Evolutionary conservation across 1,140 invertebrate species (phyloP), one percentile per base, ranked within the genome.

Genomic region (Diabrotica virgifera): DNA sequence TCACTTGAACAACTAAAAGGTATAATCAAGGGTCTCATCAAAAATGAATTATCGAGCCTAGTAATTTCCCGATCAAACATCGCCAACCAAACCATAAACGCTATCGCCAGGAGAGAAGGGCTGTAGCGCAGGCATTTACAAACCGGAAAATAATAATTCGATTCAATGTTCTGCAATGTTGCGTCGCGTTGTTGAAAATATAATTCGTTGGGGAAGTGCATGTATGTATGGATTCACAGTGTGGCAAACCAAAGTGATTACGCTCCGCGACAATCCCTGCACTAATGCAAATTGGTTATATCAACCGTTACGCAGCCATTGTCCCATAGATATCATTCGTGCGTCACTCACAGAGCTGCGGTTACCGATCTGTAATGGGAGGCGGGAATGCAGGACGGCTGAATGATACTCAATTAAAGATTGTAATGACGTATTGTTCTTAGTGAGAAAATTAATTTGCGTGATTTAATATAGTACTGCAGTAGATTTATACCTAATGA

Each of bases 251-350:
- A 36, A 52, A 55, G 13, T 55, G 53, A 55, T 55, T 55, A 55
- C 35, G 53, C 13, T 24, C 53, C 53, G 53, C 53, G 53, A 55
- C 53, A 55, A 55, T 55, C 53, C 53, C 13, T 55, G 53, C 53
- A 55, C 53, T 36, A 36, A 55, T 55, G 53, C 53, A 55, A 55
- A 55, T 55, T 55, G 53, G 53, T 55, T 55, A 55, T 55, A 55
- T 55, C 53, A 55, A 55, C 53, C 53, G 53, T 55, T 55, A 55
- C 53, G 24, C 35, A 10, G 53, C 24, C 13, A 14, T 55, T 55
- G 53, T 55, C 24, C 53, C 13, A 52, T 52, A 14, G 51, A 52
- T 52, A 14, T n/a, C 24, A 36, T 36, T 36, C 35, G 35, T 55
- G 53, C 24, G 53, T 55, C 53, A 55, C 24, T 55, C 35, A 36